phyloP scores from a whole-genome alignment of 1,140 invertebrate species.

The Hermetia illucens region DNA sequence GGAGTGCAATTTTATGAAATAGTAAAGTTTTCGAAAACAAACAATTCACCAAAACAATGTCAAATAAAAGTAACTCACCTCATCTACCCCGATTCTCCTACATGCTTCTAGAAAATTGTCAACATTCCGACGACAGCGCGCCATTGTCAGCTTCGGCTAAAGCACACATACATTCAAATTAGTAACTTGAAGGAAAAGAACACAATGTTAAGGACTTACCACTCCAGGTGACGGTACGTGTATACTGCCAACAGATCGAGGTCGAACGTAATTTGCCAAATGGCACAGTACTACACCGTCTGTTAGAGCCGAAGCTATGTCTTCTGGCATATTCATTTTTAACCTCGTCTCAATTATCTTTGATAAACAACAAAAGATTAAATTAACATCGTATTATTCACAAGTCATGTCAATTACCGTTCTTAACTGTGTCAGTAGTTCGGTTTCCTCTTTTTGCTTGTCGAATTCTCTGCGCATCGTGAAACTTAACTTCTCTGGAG shows the following conservation, averaged over 20 bases:
- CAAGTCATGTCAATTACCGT: slow-evolving; percentile 45
- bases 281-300: slow-evolving; percentile 91
- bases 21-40: too few species aligned
- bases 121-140: slow-evolving; percentile 83
- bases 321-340: slow-evolving; percentile 77
- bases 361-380: slow-evolving; percentile 19
- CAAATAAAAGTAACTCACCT: slow-evolving; percentile 48
- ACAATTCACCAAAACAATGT: slow-evolving; percentile 1
- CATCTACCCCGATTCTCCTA: slow-evolving; percentile 81
- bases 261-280: slow-evolving; percentile 80
- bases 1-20: too few species aligned
- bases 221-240: slow-evolving; percentile 89
- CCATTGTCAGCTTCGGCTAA: slow-evolving; percentile 85
- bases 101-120: slow-evolving; percentile 93
- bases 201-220: slow-evolving; percentile 41
- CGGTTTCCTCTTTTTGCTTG: slow-evolving; percentile 75
- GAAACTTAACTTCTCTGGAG: slow-evolving; percentile 67
- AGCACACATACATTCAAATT: too few species aligned
- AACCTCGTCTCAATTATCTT: slow-evolving; percentile 83
- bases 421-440: slow-evolving; percentile 69
- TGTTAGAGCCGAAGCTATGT: slow-evolving; percentile 69
- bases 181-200: slow-evolving; percentile 20
- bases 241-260: slow-evolving; percentile 79
- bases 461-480: slow-evolving; percentile 86
- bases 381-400: background rate